phyloP scores from a whole-genome alignment of 1,140 invertebrate genomes.

The Zophobas morio region DNA sequence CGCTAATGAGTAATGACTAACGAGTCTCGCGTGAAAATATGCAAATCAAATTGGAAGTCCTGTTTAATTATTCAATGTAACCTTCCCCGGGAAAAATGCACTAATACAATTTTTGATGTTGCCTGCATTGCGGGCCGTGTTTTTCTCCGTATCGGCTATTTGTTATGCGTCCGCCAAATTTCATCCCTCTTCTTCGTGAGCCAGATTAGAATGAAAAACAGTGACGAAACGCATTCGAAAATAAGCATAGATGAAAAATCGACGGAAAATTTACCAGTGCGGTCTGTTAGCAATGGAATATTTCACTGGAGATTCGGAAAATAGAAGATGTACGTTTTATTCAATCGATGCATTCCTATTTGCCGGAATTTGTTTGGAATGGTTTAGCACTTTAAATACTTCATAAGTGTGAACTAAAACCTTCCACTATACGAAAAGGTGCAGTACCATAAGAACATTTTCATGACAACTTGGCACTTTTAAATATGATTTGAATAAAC shows the following conservation, averaged over 20 bases:
- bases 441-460: no score
- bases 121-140: slow-evolving; percentile 20
- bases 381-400: no score
- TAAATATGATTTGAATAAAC: no score
- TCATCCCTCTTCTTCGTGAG: slow-evolving; percentile 12
- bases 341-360: no score
- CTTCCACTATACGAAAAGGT: no score
- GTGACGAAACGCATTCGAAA: not conserved
- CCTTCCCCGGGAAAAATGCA: slow-evolving; percentile 59
- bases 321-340: no score
- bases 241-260: slow-evolving; percentile 9
- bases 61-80: slow-evolving; percentile 66
- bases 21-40: slow-evolving; percentile 67
- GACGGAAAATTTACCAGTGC: slow-evolving; percentile 34
- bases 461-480: no score
- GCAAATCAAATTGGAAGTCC: slow-evolving; percentile 67
- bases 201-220: not conserved
- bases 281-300: no score
- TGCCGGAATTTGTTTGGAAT: no score
- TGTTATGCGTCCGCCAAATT: slow-evolving; percentile 29
- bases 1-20: slow-evolving; percentile 68
- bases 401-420: no score
- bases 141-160: slow-evolving; percentile 24
- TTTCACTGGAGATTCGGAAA: no score
- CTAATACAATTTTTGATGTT: slow-evolving; percentile 60